These are phyloP conservation scores for Sparus aurata DNA, from an alignment of 2,797 vertebrate genomes.

Conservation along the genomic window DNA sequence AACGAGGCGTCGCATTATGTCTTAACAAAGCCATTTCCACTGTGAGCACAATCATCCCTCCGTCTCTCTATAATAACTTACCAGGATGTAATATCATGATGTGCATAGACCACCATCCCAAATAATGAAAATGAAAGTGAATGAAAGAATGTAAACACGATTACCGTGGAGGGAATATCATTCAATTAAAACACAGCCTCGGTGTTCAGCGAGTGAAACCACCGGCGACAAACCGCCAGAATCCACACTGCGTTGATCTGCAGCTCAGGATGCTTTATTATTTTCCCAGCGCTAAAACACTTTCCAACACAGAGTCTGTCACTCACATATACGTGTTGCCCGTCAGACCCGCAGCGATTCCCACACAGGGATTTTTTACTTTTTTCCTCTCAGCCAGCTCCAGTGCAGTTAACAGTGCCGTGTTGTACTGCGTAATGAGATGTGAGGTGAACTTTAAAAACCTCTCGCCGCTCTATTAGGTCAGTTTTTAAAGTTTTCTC, in stretches of 20 bases:
- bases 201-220: constrained; percentile 10
- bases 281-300: not conserved
- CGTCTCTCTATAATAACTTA: not conserved
- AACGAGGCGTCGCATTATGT: too few relatives aligned
- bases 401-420: not conserved
- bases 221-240: constrained; percentile 5
- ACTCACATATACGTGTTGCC: constrained; percentile 5
- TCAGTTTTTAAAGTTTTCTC: constrained; percentile 47
- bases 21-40: constrained; percentile 2
- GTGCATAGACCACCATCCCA: not conserved
- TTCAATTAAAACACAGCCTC: not conserved
- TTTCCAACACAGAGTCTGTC: not conserved
- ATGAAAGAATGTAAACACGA: constrained; percentile 1
- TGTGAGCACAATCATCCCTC: not conserved
- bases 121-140: constrained; percentile 1
- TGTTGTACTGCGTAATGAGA: constrained; percentile 33
- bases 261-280: constrained; percentile 6
- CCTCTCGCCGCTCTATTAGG: constrained; percentile 12
- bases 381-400: constrained; percentile 3
- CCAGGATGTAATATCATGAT: not conserved
- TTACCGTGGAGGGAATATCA: not conserved
- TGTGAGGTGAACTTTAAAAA: constrained; percentile 38
- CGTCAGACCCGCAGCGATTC: constrained; percentile 6
- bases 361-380: not conserved
- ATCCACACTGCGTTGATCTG: not conserved